Evolutionary conservation across 2,888 invertebrate genomes (phyloP), one percentile per base, ranked within the genome.

Genomic region (Endotricha flammealis): DNA sequence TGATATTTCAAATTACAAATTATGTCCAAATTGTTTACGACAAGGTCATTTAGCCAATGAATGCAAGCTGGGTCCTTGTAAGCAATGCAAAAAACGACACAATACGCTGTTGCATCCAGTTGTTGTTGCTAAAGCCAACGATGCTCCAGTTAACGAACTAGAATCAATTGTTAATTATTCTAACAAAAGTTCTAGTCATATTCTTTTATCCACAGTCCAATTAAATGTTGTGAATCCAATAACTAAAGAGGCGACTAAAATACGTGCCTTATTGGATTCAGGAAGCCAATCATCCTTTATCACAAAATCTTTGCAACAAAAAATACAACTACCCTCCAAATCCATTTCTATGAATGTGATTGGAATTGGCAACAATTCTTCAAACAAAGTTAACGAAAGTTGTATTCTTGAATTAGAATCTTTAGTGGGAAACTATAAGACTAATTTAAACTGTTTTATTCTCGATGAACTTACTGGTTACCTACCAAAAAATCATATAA

Each of bases 31-130:
- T 13, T 36, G 36, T 11, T 16, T 36, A 6, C 13, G 36, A 12
- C 29, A 29, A 23, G 36, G 36, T 22, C 36, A 36, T 10, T 9
- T 23, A 1, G 16, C 8, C 2, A 12, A n/a, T 16, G 13, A 36
- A 9, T 36, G 36, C 17, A 29, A 29, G 5, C 22, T 36, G 23
- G 36, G 36, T n/a, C 36, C 29, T 1, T 36, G 36, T 14, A 27
- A 28, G 8, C 17, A 12, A 11, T 36, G 36, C 14, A 36, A 36
- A 3, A 10, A 24, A 9, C 4, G 29, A 3, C 36, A 36, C 20
- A 36, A 36, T 17, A 12, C n/a, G 4, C 29, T 35, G 12, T 20
- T 25, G 14, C 31, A 31, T 17, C 7, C 20, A 17, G 20, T 17
- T 17, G 20, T 6, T 6, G 7, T 6, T 17, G 7, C 20, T 17